These are phyloP conservation scores for Phrynosoma platyrhinos DNA, from an alignment of 2,113 vertebrate genomes.

Conservation along the genomic window DNA sequence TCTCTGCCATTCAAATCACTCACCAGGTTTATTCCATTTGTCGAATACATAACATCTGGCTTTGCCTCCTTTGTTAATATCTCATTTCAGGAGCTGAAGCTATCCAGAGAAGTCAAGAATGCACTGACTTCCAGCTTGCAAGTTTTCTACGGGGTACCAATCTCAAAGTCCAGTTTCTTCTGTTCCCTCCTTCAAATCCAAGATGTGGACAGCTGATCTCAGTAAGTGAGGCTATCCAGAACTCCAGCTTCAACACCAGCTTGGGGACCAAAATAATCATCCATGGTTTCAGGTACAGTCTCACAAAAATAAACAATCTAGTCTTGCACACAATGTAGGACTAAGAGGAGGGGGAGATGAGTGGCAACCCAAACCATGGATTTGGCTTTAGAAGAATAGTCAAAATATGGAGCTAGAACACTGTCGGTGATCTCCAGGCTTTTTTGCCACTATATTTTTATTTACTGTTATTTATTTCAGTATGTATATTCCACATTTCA, in stretches of 20 bases:
- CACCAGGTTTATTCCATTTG: background rate
- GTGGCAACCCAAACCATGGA: background rate
- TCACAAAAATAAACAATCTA: background rate
- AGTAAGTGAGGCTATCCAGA: slow-evolving; percentile 65
- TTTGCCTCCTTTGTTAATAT: background rate
- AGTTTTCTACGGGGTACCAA: slow-evolving; percentile 68
- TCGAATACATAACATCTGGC: background rate
- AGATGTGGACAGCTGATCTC: slow-evolving; percentile 82
- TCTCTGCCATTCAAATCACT: background rate
- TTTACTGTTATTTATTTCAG: background rate
- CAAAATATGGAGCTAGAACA: background rate
- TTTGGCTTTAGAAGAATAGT: background rate
- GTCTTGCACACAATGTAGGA: background rate
- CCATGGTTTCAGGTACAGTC: slow-evolving; percentile 93
- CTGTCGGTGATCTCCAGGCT: background rate
- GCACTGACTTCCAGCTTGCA: slow-evolving; percentile 78
- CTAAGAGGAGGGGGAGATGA: background rate
- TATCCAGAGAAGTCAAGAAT: slow-evolving; percentile 35
- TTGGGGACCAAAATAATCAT: slow-evolving; percentile 89
- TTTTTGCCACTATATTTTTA: background rate
- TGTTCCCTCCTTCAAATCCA: slow-evolving; percentile 80
- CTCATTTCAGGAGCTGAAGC: slow-evolving; percentile 46
- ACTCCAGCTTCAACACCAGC: slow-evolving; percentile 81
- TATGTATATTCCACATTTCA: background rate
- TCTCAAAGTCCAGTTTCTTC: slow-evolving; percentile 85